Evolutionary conservation across 2,113 vertebrate species (phyloP).

Genomic region (Bubo blakistoni): DNA sequence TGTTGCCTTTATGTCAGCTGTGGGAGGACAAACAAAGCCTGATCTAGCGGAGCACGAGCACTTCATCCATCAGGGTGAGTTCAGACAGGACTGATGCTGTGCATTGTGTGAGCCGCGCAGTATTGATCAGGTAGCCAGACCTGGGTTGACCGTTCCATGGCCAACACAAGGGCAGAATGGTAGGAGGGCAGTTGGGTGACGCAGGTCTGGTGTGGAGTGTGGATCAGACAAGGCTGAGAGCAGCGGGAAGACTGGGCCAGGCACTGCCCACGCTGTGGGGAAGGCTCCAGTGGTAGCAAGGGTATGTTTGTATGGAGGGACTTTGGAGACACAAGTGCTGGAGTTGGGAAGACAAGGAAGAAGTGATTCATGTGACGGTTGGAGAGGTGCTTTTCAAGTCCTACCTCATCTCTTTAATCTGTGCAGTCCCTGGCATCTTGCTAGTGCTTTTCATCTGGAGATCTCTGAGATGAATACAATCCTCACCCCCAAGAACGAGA

Average conservation of each 20-base stretch:
- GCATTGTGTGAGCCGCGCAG: accelerated
- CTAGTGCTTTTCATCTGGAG: background rate
- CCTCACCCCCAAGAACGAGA: background rate
- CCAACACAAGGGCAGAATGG: background rate
- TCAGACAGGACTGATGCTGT: background rate
- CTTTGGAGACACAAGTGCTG: background rate
- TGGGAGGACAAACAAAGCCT: background rate
- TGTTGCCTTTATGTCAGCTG: background rate
- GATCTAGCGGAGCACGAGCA: accelerated
- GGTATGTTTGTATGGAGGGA: background rate
- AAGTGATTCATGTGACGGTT: background rate
- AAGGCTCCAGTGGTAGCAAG: background rate
- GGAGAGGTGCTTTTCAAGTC: background rate
- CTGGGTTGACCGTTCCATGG: background rate
- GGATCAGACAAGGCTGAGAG: background rate
- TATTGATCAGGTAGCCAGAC: too few relatives aligned
- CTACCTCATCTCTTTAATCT: background rate
- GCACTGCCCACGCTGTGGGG: accelerated
- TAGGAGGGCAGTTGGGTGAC: background rate
- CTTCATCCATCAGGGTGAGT: accelerated
- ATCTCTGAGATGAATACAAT: background rate
- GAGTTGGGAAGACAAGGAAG: background rate
- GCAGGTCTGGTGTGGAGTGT: background rate
- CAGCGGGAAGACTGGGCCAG: background rate
- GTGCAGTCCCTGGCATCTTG: background rate